Evolutionary conservation across 1,140 invertebrate species (phyloP).

Genomic region (Rhagoletis pomonella): DNA sequence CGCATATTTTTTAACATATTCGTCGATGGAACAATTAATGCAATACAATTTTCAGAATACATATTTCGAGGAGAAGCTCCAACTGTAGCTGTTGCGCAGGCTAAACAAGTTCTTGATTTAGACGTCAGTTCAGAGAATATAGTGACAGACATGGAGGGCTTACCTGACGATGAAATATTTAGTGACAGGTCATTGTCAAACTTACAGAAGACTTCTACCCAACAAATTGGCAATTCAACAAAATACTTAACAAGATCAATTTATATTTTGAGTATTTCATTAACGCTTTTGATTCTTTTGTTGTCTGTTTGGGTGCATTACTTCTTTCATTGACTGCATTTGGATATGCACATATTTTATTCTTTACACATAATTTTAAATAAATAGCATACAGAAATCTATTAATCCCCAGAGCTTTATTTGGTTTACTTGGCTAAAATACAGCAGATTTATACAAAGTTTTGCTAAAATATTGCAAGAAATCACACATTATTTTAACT

Average conservation of each 20-base stretch:
- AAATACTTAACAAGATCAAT: conserved; percentile 41
- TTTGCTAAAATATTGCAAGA: no score
- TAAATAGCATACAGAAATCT: no score
- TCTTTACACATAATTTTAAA: no score
- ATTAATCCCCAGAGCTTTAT: no score
- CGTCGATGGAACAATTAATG: conserved; percentile 5
- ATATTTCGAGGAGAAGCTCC: conserved; percentile 70
- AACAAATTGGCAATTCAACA: not conserved
- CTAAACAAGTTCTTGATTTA: conserved; percentile 70
- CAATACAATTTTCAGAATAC: conserved; percentile 71
- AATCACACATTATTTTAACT: no score
- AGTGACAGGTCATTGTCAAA: not conserved
- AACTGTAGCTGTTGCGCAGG: conserved; percentile 68
- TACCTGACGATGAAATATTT: conserved; percentile 64
- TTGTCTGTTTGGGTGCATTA: conserved; percentile 29
- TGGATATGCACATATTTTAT: no score
- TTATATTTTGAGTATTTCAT: not conserved
- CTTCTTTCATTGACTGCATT: not conserved
- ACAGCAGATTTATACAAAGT: no score
- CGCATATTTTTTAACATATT: conserved; percentile 69
- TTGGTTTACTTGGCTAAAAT: no score
- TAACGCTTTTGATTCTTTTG: conserved; percentile 23
- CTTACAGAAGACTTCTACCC: not conserved
- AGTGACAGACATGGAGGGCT: conserved; percentile 63
- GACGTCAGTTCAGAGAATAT: conserved; percentile 67